These are phyloP conservation scores for Diabrotica balteata DNA, from an alignment of 2,888 invertebrate species.

Conservation along the genomic window DNA sequence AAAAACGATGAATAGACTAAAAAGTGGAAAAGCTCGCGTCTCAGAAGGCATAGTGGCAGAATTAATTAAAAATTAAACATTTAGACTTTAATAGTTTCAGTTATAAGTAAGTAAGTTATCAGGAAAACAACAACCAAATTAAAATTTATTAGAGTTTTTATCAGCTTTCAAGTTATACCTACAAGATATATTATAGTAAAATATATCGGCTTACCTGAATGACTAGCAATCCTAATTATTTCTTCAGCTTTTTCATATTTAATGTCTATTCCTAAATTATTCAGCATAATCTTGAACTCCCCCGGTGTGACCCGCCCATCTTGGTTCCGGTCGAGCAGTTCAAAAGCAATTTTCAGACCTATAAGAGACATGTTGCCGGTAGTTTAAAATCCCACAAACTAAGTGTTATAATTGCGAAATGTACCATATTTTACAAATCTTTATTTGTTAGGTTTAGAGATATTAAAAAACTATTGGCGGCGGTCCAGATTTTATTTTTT, in stretches of 20 bases:
- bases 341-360: conserved; percentile 82
- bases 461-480: conserved; percentile 7
- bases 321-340: conserved; percentile 77
- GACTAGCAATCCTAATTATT: conserved; percentile 76
- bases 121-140: too few relatives aligned
- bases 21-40: too few relatives aligned
- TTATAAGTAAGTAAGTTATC: too few relatives aligned
- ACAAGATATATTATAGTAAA: too few relatives aligned
- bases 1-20: too few relatives aligned
- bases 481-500: conserved; percentile 6
- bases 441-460: background rate
- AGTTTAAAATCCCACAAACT: conserved; percentile 1
- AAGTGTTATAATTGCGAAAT: conserved; percentile 17
- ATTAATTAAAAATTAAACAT: too few relatives aligned
- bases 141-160: too few relatives aligned
- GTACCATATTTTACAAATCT: conserved; percentile 5
- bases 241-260: conserved; percentile 77
- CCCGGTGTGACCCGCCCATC: conserved; percentile 79
- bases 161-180: too few relatives aligned
- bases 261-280: conserved; percentile 78
- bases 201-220: conserved; percentile 56
- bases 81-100: too few relatives aligned
- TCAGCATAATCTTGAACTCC: conserved; percentile 80
- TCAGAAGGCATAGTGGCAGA: too few relatives aligned
- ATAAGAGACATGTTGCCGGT: conserved; percentile 34